Conservation (phyloP, 2,113 vertebrate species). For the Upupa epops region DNA sequence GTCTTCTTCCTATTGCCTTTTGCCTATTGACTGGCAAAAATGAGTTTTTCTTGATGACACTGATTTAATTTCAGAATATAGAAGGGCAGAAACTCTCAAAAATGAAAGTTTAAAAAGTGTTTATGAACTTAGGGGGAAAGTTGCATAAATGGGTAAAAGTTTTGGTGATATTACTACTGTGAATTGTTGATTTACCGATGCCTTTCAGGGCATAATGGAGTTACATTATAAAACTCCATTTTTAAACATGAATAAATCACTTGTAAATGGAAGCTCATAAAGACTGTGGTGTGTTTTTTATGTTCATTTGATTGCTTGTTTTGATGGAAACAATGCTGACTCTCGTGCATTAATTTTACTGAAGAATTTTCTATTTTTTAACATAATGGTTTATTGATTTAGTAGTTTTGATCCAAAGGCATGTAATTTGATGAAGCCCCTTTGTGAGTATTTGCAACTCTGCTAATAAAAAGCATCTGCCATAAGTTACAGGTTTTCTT, state of each 20-base stretch:
- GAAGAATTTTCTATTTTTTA: constrained; percentile 8
- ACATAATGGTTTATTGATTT: constrained; percentile 25
- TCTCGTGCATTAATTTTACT: constrained; percentile 20
- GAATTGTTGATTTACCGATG: background rate
- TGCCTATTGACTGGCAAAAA: background rate
- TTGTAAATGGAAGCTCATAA: constrained; percentile 25
- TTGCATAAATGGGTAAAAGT: background rate
- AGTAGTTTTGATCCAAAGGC: background rate
- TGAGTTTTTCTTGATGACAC: background rate
- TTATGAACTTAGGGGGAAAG: background rate
- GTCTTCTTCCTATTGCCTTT: background rate
- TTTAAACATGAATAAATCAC: constrained; percentile 39
- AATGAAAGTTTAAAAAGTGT: background rate
- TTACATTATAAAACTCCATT: background rate
- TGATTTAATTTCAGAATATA: background rate
- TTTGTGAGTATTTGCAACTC: background rate
- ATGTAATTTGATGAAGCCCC: background rate
- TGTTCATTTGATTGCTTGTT: constrained; percentile 1
- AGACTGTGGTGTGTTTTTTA: background rate
- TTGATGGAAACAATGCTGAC: background rate
- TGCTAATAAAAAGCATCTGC: background rate
- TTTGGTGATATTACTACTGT: background rate
- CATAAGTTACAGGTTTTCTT: background rate
- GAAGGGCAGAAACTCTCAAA: background rate
- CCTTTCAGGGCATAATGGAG: background rate